Base-by-base conservation (phyloP, 2,113 vertebrate genomes). In the Cavia porcellus region DNA sequence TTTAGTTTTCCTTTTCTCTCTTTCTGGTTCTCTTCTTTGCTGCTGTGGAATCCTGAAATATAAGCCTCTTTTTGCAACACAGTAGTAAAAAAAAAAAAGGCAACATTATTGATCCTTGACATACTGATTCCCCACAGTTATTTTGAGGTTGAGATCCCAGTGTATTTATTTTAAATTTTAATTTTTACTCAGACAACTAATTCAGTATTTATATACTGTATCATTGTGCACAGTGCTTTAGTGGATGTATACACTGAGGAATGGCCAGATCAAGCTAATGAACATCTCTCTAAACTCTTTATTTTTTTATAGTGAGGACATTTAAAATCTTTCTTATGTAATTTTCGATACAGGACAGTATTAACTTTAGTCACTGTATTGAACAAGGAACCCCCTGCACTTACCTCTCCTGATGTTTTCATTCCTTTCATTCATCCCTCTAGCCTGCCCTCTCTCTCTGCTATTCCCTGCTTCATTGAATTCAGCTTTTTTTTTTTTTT, bases 71-170 rank as follows among this genome's bases (percentile, higher is more conserved):
- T 90, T 86, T 93, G 38, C 74, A 72, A 45, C 25, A 50, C 38
- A 47, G 72, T 59, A 79, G 15, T 86, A 62, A 89, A 83, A 52
- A 85, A 94, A 86, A 86, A 85, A 94, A 86, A 86, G 30, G 38
- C n/a, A 50, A 0, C 45, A 7, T 3, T 38, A 8, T 64, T 93
- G 55, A 19, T 47, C 24, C 28, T 55, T 85, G 45, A 77, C 35
- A 64, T 13, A 59, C 9, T 45, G 25, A 90, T 22, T 30, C 86
- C 59, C 89, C 14, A 5, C 38, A 82, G 55, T 86, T 75, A 38
- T 66, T 74, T 55, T 72, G 68, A 57, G 90, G 70, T 7, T 22
- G 11, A 45, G n/a, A 10, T 66, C 95, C 47, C 3, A 1, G 8
- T 89, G 84, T 86, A 64, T 72, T 83, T 35, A 25, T 30, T 85